Evolutionary conservation across 2,113 vertebrate species (phyloP).

Genomic region (Galemys pyrenaicus): DNA sequence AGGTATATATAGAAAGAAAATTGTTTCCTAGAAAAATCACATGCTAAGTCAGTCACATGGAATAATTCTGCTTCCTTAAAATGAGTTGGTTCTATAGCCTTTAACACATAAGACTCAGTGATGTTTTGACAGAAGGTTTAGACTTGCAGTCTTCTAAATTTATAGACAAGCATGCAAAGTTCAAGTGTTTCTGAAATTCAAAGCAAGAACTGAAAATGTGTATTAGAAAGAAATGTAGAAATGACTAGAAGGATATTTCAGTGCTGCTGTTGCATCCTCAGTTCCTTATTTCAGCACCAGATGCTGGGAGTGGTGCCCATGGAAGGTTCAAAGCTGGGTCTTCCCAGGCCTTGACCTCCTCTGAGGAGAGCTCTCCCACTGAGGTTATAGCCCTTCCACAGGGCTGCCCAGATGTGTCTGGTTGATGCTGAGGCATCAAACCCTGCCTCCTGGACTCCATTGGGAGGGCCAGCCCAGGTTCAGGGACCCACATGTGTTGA

Average conservation of each 20-base stretch:
- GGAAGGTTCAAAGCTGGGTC: neutral
- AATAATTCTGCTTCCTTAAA: conserved; percentile 67
- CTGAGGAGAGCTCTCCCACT: neutral
- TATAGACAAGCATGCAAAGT: neutral
- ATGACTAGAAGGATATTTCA: neutral
- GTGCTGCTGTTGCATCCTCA: neutral
- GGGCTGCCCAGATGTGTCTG: neutral
- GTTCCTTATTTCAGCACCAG: neutral
- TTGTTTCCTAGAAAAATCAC: conserved; percentile 64
- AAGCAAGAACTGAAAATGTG: neutral
- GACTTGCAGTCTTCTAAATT: conserved; percentile 12
- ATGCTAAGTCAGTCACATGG: conserved; percentile 48
- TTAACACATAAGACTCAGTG: neutral
- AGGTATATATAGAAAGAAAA: conserved; percentile 49
- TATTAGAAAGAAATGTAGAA: neutral
- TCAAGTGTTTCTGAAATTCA: neutral
- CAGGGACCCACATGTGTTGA: neutral
- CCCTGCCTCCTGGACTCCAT: neutral
- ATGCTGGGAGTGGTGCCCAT: neutral
- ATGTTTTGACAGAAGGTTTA: neutral
- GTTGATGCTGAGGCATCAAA: neutral
- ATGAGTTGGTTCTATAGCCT: neutral
- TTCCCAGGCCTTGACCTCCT: neutral
- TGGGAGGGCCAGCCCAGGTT: neutral
- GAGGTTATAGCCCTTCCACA: neutral